Evolutionary conservation across 2,113 vertebrate species (phyloP), one percentile per base, ranked within the genome.

Genomic region (Cottus gobio): DNA sequence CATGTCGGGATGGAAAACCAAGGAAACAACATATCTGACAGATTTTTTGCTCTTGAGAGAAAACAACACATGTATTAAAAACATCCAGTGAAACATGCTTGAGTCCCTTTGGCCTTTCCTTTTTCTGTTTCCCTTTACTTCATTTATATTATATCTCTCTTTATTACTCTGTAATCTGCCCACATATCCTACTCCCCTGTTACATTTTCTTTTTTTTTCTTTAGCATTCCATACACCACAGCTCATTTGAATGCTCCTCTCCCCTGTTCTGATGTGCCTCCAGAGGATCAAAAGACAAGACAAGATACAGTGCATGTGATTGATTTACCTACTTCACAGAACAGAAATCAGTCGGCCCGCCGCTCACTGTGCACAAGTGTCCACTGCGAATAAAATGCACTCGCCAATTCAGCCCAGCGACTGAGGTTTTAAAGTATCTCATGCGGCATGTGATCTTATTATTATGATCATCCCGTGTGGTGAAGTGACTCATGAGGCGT

Each of bases 271-370:
- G 39, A 61, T 48, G 48, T 20, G 42, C 22, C 62, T 81, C 65
- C 20, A 36, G 18, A 82, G 81, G 79, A 69, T 82, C 24, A 85
- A 65, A 79, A 60, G 36, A 73, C 68, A 22, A 44, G 71, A 69
- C n/a, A 8, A 26, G 57, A 84, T 26, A 11, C 48, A 57, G 56
- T 22, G 31, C 20, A 8, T 48, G 62, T 73, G 83, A 87, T 79
- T 73, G 79, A 80, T 71, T 80, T 24, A 26, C 30, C 64, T 69
- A 73, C 86, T 80, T 87, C 71, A 82, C 42, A 79, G 79, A 73
- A 80, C 75, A 77, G 68, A 36, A 73, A 71, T 69, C 63, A 79
- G 79, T 80, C 48, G 34, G 64, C 36, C 37, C 15, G 70, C 16
- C 3, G 30, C 80, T 73, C 50, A 22, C 42, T 15, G 71, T 78